Base-by-base conservation (phyloP, 1,140 invertebrate genomes). In the Lepidurus packardi region DNA sequence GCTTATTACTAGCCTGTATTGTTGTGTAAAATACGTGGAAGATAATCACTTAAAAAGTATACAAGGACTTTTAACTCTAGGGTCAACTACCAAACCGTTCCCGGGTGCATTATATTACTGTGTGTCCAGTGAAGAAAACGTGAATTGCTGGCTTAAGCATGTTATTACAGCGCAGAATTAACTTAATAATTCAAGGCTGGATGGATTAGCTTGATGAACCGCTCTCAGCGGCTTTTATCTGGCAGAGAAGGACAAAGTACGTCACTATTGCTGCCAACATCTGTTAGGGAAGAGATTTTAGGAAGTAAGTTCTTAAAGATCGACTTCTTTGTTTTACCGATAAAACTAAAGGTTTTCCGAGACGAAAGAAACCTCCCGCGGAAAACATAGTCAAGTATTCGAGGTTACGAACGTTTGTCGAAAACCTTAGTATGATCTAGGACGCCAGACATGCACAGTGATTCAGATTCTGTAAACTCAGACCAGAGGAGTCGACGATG, bases 111-210 rank as follows among this genome's bases (percentile, higher is more conserved):
- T 25, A 25, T 25, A 1, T 25, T 25, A 1, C 25, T 1, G 25
- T 25, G 25, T 25, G 25, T 25, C 1, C 25, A 25, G 25, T 25
- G 25, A 25, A 25, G 1, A 1, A 65, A 65, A 13, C 4, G 43
- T 25, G 1, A 10, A 16, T 65, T 21, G 1, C 13, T 16, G 53
- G 13, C 21, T 65, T 79, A 8, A 79, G 79, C 77, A 79, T 34
- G 1, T 25, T 78, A 13, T 80, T 53, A 43, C 79, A 75, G 16
- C 34, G 53, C 8, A 79, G 77, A 77, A 80, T 80, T 41, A n/a
- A 80, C 5, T 25, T 3, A 34, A 77, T 34, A 6, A 41, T 77
- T 21, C 76, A 16, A 24, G 24, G 47, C 8, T 25, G 47, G 3
- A 34, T 34, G 13, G 11, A 77, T 16, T 25, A 21, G 25, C 25